Conservation (phyloP, 2,797 vertebrate genomes). For the Acridotheres tristis region DNA sequence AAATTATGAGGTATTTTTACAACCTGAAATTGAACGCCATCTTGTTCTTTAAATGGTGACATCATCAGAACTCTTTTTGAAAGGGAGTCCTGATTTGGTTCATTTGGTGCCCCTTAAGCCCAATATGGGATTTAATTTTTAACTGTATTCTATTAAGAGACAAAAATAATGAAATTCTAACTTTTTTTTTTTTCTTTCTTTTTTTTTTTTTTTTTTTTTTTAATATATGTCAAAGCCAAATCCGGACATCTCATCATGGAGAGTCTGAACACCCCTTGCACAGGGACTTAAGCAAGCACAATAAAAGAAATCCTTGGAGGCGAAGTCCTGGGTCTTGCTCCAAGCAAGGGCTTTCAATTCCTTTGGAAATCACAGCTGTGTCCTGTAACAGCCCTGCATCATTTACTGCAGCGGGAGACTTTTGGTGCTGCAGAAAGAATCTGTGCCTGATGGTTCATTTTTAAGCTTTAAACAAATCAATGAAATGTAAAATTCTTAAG, state of each 20-base stretch:
- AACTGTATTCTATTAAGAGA: background rate
- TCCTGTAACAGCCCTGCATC: background rate
- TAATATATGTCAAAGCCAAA: background rate
- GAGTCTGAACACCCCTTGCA: background rate
- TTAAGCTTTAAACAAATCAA: constrained; percentile 37
- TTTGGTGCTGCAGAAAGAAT: background rate
- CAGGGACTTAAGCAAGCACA: background rate
- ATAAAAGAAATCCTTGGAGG: background rate
- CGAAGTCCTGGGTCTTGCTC: background rate
- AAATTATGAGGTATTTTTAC: background rate
- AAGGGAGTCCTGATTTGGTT: background rate
- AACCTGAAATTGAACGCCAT: background rate
- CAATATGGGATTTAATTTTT: background rate
- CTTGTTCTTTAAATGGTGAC: background rate
- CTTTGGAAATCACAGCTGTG: background rate
- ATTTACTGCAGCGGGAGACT: background rate
- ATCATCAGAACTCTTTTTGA: background rate
- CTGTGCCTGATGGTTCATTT: background rate
- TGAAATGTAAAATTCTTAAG: constrained; percentile 39
- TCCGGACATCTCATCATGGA: background rate
- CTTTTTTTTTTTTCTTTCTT: background rate
- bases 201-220: background rate
- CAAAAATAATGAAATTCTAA: background rate
- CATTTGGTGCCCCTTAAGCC: background rate
- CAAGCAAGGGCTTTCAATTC: background rate